A percentile compares a stretch with the other conserved stretches of the same genome.
Evolutionary conservation across 2,797 vertebrate genomes (phyloP).

Genomic region (Phoeniculus purpureus): DNA sequence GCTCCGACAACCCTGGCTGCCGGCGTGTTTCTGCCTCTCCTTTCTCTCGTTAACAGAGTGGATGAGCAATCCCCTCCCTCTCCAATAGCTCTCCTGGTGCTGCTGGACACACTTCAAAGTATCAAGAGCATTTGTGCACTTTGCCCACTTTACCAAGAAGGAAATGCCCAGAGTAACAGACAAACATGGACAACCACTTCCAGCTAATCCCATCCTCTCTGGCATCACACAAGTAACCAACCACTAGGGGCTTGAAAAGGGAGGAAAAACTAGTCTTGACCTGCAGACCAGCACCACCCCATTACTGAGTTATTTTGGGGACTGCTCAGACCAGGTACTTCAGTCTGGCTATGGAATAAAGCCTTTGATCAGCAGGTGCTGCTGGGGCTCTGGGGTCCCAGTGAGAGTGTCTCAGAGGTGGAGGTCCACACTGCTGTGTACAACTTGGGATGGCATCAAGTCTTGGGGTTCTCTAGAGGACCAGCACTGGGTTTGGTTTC

Average conservation of each 20-base stretch:
- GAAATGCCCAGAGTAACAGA: not conserved
- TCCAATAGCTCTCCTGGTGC: slow-evolving; percentile 27
- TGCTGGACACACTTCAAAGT: slow-evolving; percentile 25
- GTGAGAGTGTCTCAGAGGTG: not conserved
- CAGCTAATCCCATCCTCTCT: not conserved
- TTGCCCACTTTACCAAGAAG: not conserved
- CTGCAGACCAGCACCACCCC: not conserved
- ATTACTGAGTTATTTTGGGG: not conserved
- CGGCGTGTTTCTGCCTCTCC: not conserved
- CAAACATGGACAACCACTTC: not conserved
- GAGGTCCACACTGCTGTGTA: not conserved
- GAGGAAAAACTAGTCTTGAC: not conserved
- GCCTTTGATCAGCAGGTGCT: not conserved
- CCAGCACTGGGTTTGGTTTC: not conserved
- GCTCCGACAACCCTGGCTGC: too few relatives aligned
- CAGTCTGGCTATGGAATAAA: not conserved
- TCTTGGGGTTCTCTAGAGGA: not conserved
- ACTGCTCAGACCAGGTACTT: not conserved
- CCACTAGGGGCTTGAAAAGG: not conserved
- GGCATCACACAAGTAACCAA: not conserved
- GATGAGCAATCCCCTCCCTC: slow-evolving; percentile 13
- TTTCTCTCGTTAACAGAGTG: slow-evolving; percentile 23
- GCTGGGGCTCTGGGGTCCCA: not conserved
- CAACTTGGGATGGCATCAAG: not conserved
- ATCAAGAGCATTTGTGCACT: not conserved